Base-by-base conservation (phyloP, 2,888 invertebrate species). In the Lissonota sp. region DNA sequence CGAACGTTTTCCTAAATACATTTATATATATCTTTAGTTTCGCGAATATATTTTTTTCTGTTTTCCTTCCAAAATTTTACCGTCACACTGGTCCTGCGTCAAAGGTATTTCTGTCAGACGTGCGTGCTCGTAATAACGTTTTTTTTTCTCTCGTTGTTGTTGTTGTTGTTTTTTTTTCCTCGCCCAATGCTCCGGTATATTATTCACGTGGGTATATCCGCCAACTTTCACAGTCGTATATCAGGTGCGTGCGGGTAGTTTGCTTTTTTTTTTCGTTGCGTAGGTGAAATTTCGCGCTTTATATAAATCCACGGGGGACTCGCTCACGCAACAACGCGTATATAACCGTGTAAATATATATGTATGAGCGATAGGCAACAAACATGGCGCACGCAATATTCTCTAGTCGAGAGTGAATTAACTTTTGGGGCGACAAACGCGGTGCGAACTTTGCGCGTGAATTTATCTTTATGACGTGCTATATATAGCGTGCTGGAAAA, bases 371-470 rank as follows among this genome's bases (percentile, higher is more conserved):
- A 26, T 26, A 26, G 26, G 26, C 26, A 26, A 26, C 26, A 26
- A 26, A 26, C 26, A 26, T 26, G 26, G 26, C 26, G 26, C 26
- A 26, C 26, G 26, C 26, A 26, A 26, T 26, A 26, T 26, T 26
- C 26, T 26, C 26, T 3, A 26, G 49, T 8, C 44, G 16, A 26
- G 69, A 73, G 60, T 78, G 69, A 75, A 80, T 83, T 70, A 78
- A 71, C 53, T 66, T 73, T 70, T 66, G 70, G 70, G 40, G 57
- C 55, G 67, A 42, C 55, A 62, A 67, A 49, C 63, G 4, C 63
- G 4, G 44, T 58, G 37, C 40, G 55, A 72, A 44, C 62, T 62
- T 49, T 79, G 55, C 39, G 10, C 67, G 49, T 57, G 49, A 79
- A 72, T 69, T 67, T 55, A 67, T 73, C 62, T 37, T 63, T 37